Conservation (phyloP, 2,888 invertebrate species). For the Listrodromus nycthemerus region DNA sequence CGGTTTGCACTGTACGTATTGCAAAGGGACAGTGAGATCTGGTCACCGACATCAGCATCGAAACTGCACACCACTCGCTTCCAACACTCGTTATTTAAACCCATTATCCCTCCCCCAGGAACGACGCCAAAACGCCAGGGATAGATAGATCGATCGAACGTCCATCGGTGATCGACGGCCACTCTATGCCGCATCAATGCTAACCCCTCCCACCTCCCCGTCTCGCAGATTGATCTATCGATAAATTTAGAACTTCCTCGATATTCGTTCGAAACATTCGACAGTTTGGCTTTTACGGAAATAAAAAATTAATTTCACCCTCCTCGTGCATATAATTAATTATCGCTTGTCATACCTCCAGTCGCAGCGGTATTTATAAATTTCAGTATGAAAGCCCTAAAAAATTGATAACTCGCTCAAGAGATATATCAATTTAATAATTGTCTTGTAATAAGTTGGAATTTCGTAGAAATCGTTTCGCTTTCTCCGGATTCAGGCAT, state of each 20-base stretch:
- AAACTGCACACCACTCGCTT: slow-evolving; percentile 40
- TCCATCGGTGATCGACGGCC: slow-evolving; percentile 57
- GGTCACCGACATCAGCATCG: slow-evolving; percentile 52
- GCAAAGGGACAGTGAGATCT: slow-evolving; percentile 12
- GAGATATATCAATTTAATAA: neutral
- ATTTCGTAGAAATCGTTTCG: neutral
- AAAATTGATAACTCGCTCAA: neutral
- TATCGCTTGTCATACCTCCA: neutral
- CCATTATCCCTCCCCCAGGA: slow-evolving; percentile 37
- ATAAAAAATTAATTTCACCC: slow-evolving; percentile 15
- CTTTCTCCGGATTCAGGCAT: neutral
- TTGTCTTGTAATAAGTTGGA: neutral
- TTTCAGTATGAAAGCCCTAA: neutral
- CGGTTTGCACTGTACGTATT: slow-evolving; percentile 68
- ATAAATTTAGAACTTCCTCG: slow-evolving; percentile 44
- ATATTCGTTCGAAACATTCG: slow-evolving; percentile 20
- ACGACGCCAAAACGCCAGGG: slow-evolving; percentile 51
- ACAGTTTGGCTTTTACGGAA: neutral
- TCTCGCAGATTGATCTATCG: slow-evolving; percentile 29
- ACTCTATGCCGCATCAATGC: slow-evolving; percentile 22
- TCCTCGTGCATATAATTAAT: neutral
- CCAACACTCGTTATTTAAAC: slow-evolving; percentile 63
- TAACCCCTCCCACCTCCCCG: neutral
- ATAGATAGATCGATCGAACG: slow-evolving; percentile 58
- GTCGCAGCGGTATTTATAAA: neutral